phyloP scores from a whole-genome alignment of 2,888 invertebrate genomes.

The Thereva nobilitata region DNA sequence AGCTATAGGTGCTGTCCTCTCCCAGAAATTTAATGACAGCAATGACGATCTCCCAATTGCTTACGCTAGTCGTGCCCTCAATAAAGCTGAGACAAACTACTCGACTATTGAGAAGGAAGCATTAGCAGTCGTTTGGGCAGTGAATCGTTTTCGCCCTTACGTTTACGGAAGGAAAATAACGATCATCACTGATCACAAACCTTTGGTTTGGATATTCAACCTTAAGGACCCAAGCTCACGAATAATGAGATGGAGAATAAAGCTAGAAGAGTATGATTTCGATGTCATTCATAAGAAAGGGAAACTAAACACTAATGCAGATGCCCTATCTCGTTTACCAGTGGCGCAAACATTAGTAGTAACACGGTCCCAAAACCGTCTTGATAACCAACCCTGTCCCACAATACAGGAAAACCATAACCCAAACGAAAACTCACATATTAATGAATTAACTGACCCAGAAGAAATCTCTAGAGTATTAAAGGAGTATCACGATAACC shows the following conservation, averaged over 20 bases:
- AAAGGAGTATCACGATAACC: constrained; percentile 39
- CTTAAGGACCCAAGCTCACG: no score
- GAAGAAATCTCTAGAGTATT: constrained; percentile 37
- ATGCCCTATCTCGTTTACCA: no score
- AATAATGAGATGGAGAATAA: no score
- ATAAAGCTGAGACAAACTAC: background rate
- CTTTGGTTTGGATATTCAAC: no score
- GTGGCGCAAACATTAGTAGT: no score
- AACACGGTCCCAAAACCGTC: background rate
- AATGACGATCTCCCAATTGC: background rate
- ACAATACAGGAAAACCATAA: background rate
- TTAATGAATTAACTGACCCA: background rate
- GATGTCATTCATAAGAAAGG: no score
- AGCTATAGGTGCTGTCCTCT: background rate
- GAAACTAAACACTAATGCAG: no score
- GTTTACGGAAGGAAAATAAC: background rate
- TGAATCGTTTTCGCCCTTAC: no score
- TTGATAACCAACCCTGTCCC: background rate
- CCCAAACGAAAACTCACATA: background rate
- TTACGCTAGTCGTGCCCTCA: background rate
- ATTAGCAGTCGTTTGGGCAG: no score
- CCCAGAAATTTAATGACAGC: background rate
- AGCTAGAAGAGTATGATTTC: no score
- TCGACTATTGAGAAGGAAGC: background rate
- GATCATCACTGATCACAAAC: background rate